Evolutionary conservation across 2,888 invertebrate genomes (phyloP).

Genomic region (Temnothorax unifasciatus): DNA sequence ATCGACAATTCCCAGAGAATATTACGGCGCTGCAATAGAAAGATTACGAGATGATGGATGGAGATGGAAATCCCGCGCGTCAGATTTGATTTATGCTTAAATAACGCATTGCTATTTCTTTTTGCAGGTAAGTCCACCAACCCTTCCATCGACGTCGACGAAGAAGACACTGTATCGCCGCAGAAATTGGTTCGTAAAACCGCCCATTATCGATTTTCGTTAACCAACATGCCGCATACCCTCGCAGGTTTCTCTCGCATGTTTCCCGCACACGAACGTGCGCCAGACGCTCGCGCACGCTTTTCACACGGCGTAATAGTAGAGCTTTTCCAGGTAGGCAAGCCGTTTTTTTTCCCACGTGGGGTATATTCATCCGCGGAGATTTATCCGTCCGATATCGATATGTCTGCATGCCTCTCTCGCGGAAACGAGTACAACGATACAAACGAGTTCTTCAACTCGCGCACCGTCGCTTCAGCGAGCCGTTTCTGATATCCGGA

Average conservation of each 20-base stretch:
- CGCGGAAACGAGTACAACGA: background rate
- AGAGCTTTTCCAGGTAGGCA: constrained; percentile 31
- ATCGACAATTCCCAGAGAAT: background rate
- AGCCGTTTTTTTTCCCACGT: background rate
- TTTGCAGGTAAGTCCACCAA: constrained; percentile 57
- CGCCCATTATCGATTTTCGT: constrained; percentile 69
- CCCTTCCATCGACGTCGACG: constrained; percentile 24
- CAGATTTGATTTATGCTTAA: constrained; percentile 26
- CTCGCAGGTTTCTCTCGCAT: constrained; percentile 28
- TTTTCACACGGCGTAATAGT: constrained; percentile 7
- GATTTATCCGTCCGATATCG: constrained; percentile 36
- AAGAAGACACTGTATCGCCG: constrained; percentile 60
- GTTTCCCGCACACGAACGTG: background rate
- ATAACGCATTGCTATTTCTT: constrained; percentile 19
- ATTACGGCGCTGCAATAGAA: background rate
- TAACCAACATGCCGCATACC: constrained; percentile 50
- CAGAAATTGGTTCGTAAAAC: constrained; percentile 69
- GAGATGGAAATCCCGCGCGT: background rate
- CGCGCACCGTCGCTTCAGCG: background rate
- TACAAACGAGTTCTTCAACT: constrained; percentile 19
- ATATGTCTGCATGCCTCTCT: constrained; percentile 14
- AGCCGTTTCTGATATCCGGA: background rate
- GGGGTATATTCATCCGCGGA: constrained; percentile 24
- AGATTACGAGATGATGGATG: constrained; percentile 14
- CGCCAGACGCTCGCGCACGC: background rate